Base-by-base conservation (phyloP, 92 coral and sea anemone species). In the Heliopora coerulea region DNA sequence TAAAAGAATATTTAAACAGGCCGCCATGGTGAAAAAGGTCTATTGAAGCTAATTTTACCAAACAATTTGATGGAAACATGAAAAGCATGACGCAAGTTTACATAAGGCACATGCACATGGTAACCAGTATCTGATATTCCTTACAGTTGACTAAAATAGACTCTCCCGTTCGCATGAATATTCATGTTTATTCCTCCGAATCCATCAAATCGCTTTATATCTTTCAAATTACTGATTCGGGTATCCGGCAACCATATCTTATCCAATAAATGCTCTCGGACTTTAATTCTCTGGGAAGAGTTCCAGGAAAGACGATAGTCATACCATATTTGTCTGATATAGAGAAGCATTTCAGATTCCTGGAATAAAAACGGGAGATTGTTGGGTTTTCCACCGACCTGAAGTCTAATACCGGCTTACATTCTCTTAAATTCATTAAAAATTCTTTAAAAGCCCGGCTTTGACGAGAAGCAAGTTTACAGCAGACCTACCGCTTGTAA, bases 221-320 rank as follows among this genome's bases (percentile, higher is more conserved):
- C 74, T 30, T 44, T 67, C 39, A 67, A 20, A 40, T 67, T 67
- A 18, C 18, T 49, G 37, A 67, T 27, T 44, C 74, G 31, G 24
- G 29, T 44, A 30, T 90, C 97, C 25, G 97, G 97, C 15, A 85
- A 85, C 97, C 97, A 90, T 29, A 90, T 84, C 29, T 88, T 84
- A n/a, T 85, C 86, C 34, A 67, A 46, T 2, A 67, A 19, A 67
- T 67, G 74, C 29, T 67, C 74, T 49, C 74, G 74, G 26, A 67
- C 59, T 28, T 67, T 67, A 49, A 67, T 67, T 37, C 3, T 35
- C 21, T 3, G 3, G 2, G 9, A 2, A 1, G 52, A 49, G 4
- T 30, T 42, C 0, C 23, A 12, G 27, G 67, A 26, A 58, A 84
- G 26, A 30, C 88, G 40, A 28, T 79, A 67, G 50, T 84, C 88